These are phyloP conservation scores for Agriopis leucophaearia DNA, from an alignment of 2,888 invertebrate species.

Conservation along the genomic window DNA sequence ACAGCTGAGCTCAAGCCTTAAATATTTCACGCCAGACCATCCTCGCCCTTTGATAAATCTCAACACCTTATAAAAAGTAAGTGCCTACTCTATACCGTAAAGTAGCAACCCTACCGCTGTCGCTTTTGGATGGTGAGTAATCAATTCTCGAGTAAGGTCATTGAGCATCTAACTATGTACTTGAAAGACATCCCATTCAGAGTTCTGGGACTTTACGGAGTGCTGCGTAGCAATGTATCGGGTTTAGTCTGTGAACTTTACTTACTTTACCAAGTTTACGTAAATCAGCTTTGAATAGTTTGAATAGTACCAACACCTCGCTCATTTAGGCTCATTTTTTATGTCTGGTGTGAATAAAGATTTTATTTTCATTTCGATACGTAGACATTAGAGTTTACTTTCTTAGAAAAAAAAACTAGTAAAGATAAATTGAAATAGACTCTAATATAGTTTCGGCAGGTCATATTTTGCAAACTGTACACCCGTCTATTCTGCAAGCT, in stretches of 20 bases:
- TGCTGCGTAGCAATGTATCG: slow-evolving; percentile 14
- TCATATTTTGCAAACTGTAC: too few relatives aligned
- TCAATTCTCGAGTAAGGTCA: slow-evolving; percentile 39
- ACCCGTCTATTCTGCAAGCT: too few relatives aligned
- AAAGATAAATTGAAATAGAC: too few relatives aligned
- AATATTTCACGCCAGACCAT: slow-evolving; percentile 70
- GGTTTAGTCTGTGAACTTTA: slow-evolving; percentile 13
- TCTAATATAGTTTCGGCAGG: too few relatives aligned
- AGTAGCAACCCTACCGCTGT: slow-evolving; percentile 39
- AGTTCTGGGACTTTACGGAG: slow-evolving; percentile 16
- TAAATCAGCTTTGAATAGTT: background rate
- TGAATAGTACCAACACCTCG: too few relatives aligned
- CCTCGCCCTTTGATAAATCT: slow-evolving; percentile 63
- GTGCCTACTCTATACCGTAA: slow-evolving; percentile 33
- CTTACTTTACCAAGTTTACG: too few relatives aligned
- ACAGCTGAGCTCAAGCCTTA: slow-evolving; percentile 66
- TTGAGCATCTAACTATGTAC: slow-evolving; percentile 33
- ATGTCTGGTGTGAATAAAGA: too few relatives aligned
- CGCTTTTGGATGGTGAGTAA: slow-evolving; percentile 38
- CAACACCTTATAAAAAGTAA: slow-evolving; percentile 65
- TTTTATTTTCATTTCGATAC: too few relatives aligned
- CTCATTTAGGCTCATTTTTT: too few relatives aligned
- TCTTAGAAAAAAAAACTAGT: too few relatives aligned
- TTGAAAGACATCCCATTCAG: slow-evolving; percentile 33
- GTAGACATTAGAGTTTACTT: too few relatives aligned